Percentiles rank a stretch among this genome's conserved stretches.
phyloP scores from a whole-genome alignment of 1,140 invertebrate genomes.

The Penaeus vannamei region DNA sequence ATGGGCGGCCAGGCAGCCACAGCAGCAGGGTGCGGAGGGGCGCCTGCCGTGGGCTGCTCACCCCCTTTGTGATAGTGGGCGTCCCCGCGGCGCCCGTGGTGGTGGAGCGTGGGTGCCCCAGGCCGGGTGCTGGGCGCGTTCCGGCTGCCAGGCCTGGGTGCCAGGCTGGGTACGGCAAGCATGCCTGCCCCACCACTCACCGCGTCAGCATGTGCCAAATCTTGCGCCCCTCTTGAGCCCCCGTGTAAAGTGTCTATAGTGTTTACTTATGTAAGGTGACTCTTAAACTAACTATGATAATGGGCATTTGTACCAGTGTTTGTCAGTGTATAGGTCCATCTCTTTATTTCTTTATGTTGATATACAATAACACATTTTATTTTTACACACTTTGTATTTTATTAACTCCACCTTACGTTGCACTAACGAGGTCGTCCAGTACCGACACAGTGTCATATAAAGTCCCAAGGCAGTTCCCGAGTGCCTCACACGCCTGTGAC shows the following conservation, averaged over 20 bases:
- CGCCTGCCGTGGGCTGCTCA: conserved; percentile 42
- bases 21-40: conserved; percentile 50
- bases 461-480: not conserved
- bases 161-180: not conserved
- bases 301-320: conserved; percentile 65
- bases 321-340: conserved; percentile 52
- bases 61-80: conserved; percentile 61
- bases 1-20: not conserved
- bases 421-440: conserved; percentile 43
- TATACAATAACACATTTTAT: conserved; percentile 56
- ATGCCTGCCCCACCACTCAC: conserved; percentile 45
- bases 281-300: conserved; percentile 57
- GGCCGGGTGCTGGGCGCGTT: not conserved
- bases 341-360: conserved; percentile 49
- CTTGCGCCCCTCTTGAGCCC: conserved; percentile 51
- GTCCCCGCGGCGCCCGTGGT: conserved; percentile 52
- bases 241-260: conserved; percentile 62
- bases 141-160: not conserved
- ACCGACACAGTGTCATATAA: conserved; percentile 21
- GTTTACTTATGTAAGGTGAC: conserved; percentile 58
- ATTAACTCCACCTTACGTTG: conserved; percentile 54
- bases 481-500: too few relatives aligned
- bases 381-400: conserved; percentile 48
- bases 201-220: conserved; percentile 59
- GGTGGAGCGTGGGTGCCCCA: conserved; percentile 43